Percentiles rank a stretch among this genome's conserved stretches.
These are phyloP conservation scores for Neotoxoptera formosana DNA, from an alignment of 1,140 invertebrate genomes.

Conservation along the genomic window DNA sequence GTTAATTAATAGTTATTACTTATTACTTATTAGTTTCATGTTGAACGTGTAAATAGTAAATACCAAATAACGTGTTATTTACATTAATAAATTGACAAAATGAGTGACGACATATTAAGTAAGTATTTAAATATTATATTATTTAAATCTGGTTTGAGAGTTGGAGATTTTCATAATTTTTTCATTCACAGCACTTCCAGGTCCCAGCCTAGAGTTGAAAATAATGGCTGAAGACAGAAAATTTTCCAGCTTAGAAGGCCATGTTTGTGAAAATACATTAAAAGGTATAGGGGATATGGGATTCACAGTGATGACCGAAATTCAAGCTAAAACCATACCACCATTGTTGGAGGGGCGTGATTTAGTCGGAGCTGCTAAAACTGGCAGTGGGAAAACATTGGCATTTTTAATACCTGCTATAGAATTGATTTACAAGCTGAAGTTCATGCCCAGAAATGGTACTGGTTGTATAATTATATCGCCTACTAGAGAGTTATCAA, in stretches of 20 bases:
- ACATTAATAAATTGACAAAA: not conserved
- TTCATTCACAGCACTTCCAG: not conserved
- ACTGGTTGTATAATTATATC: slow-evolving; percentile 96
- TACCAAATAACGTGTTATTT: no score
- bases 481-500: slow-evolving; percentile 96
- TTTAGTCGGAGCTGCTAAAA: slow-evolving; percentile 94
- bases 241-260: slow-evolving; percentile 72
- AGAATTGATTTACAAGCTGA: slow-evolving; percentile 91
- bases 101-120: not conserved
- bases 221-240: slow-evolving; percentile 62
- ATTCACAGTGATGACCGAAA: slow-evolving; percentile 97
- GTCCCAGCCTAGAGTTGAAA: not conserved
- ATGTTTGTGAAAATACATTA: slow-evolving; percentile 82
- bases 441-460: slow-evolving; percentile 95
- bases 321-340: slow-evolving; percentile 92
- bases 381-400: slow-evolving; percentile 97
- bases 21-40: no score
- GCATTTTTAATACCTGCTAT: slow-evolving; percentile 96
- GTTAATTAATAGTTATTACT: no score
- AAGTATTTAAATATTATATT: not conserved
- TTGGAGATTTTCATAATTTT: not conserved
- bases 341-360: slow-evolving; percentile 92
- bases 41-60: no score
- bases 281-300: slow-evolving; percentile 92
- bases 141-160: not conserved